phyloP scores from a whole-genome alignment of 1,140 invertebrate species.

The Achatina immaculata region DNA sequence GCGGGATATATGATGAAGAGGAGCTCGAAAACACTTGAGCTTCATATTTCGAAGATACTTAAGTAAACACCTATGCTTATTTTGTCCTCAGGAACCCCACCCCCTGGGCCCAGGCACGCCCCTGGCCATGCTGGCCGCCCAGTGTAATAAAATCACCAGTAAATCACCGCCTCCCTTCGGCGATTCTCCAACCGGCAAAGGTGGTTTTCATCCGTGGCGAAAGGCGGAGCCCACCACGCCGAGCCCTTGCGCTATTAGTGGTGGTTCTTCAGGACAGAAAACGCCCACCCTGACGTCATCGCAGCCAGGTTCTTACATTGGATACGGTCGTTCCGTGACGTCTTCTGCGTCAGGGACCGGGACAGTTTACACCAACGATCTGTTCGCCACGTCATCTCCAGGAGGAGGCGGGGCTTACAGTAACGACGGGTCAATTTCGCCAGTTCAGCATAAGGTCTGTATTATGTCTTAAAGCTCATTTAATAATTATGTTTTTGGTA shows the following conservation, averaged over 20 bases:
- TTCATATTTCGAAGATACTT: neutral
- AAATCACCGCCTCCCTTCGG: conserved; percentile 93
- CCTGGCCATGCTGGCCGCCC: conserved; percentile 94
- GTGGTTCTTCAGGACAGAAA: neutral
- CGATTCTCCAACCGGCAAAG: conserved; percentile 82
- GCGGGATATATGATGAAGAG: too few species aligned
- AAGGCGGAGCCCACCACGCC: conserved; percentile 69
- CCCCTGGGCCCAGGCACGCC: conserved; percentile 88
- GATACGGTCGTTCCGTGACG: conserved; percentile 26
- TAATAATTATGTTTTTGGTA: too few species aligned
- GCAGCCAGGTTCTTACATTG: conserved; percentile 30
- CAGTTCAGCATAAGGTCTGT: conserved; percentile 36
- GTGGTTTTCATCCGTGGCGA: conserved; percentile 95
- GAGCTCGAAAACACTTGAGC: too few species aligned
- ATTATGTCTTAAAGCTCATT: too few species aligned
- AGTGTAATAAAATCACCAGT: conserved; percentile 96
- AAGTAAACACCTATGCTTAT: neutral
- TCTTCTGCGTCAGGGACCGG: conserved; percentile 4
- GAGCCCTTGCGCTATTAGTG: conserved; percentile 24
- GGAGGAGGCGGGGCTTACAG: conserved; percentile 21
- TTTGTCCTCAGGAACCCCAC: conserved; percentile 87
- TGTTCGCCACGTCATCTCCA: conserved; percentile 7
- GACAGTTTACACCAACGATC: conserved; percentile 16
- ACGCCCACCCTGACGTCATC: conserved; percentile 6
- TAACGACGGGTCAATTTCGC: conserved; percentile 26